Evolutionary conservation across 2,888 invertebrate species (phyloP).

Genomic region (Drosophila falleni): DNA sequence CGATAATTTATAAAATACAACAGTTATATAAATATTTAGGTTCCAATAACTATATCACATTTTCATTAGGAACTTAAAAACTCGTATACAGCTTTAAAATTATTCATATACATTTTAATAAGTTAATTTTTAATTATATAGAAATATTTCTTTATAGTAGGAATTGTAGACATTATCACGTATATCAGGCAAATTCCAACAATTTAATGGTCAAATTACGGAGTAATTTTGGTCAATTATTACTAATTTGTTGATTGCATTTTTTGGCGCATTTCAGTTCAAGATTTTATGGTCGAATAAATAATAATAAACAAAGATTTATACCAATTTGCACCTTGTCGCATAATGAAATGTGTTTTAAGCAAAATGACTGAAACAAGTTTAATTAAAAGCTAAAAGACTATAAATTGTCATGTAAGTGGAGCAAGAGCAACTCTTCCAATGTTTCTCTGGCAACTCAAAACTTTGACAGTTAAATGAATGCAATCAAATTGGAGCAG

Average conservation of each 20-base stretch:
- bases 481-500: constrained; percentile 64
- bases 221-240: constrained; percentile 41
- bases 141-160: constrained; percentile 1
- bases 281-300: constrained; percentile 15
- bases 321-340: constrained; percentile 10
- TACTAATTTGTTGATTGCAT: constrained; percentile 36
- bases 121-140: no score
- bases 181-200: constrained; percentile 11
- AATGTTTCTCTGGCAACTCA: constrained; percentile 36
- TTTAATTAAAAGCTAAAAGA: constrained; percentile 28
- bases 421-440: constrained; percentile 28
- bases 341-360: constrained; percentile 28
- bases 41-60: neutral
- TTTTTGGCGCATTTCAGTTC: constrained; percentile 13
- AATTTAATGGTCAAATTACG: constrained; percentile 49
- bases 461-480: constrained; percentile 68
- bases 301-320: neutral
- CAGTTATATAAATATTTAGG: no score
- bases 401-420: constrained; percentile 16
- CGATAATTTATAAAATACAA: neutral
- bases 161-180: neutral
- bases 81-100: neutral
- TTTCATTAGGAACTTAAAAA: neutral
- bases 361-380: constrained; percentile 18
- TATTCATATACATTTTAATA: neutral